Percentiles rank a stretch among this genome's conserved stretches.
Conservation (phyloP, 2,888 invertebrate species). For the Lutraria lutraria region DNA sequence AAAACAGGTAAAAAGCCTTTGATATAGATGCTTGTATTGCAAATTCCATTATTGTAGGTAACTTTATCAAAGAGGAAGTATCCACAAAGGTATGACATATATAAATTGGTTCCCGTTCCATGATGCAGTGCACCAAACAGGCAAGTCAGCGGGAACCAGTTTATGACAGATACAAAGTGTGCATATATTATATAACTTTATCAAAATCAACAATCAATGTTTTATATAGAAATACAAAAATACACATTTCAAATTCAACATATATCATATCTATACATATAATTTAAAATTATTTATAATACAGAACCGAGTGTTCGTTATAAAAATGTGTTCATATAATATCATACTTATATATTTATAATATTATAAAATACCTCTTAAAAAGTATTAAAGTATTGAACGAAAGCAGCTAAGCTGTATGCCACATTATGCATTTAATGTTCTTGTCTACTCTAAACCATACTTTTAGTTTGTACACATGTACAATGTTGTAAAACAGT, state of each 20-base stretch:
- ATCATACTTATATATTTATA: neutral
- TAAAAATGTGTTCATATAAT: too few species aligned
- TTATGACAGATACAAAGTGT: neutral
- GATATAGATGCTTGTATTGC: too few species aligned
- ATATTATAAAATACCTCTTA: neutral
- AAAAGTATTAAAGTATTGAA: neutral
- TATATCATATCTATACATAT: neutral
- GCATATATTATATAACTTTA: neutral
- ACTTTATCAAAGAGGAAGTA: too few species aligned
- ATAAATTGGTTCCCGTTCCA: too few species aligned
- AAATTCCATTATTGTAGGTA: too few species aligned
- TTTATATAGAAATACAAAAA: neutral
- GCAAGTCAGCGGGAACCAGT: too few species aligned
- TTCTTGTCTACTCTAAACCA: neutral
- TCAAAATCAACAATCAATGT: neutral
- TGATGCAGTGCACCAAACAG: too few species aligned
- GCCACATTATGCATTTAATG: neutral
- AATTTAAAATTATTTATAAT: neutral
- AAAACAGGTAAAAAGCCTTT: too few species aligned
- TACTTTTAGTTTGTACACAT: neutral
- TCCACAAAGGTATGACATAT: too few species aligned
- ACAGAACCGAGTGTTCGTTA: neutral
- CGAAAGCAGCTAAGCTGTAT: neutral
- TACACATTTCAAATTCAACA: slow-evolving; percentile 17
- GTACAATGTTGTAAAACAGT: neutral